Conservation (phyloP, 2,888 invertebrate species). For the Synergus laeviventris region DNA sequence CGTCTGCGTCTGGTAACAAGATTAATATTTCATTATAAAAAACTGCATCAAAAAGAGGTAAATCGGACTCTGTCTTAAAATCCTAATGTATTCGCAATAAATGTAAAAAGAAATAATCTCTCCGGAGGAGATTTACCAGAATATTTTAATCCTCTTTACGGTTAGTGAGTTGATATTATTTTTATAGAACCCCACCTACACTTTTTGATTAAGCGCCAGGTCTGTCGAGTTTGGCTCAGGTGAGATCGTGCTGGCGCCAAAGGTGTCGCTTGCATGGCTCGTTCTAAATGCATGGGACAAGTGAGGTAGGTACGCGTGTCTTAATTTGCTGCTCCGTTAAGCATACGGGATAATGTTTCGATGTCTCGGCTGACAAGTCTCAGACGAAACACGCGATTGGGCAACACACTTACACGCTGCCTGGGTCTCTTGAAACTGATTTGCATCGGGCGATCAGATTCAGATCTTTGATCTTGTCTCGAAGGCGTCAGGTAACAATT, state of each 20-base stretch:
- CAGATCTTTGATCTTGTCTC: constrained; percentile 46
- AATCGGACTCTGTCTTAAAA: no score
- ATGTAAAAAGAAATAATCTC: not conserved
- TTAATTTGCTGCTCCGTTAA: constrained; percentile 54
- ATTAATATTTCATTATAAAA: no score
- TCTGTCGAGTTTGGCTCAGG: constrained; percentile 19
- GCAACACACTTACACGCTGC: constrained; percentile 40
- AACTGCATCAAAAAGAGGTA: no score
- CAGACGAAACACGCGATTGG: constrained; percentile 40
- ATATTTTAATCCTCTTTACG: not conserved
- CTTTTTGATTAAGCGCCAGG: constrained; percentile 26
- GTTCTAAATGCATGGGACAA: constrained; percentile 23
- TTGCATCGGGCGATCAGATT: constrained; percentile 42
- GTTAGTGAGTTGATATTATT: not conserved
- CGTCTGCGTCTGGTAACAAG: no score
- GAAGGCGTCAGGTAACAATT: constrained; percentile 44
- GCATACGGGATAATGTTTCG: constrained; percentile 46
- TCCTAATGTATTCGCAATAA: no score
- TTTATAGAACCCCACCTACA: not conserved
- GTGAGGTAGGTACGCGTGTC: constrained; percentile 45
- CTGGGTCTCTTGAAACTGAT: constrained; percentile 34
- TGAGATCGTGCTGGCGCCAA: constrained; percentile 26
- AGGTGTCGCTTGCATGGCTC: constrained; percentile 5
- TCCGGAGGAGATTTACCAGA: not conserved
- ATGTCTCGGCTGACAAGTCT: constrained; percentile 41